These are phyloP conservation scores for Colletes collaris DNA, from an alignment of 2,888 invertebrate genomes.

Conservation along the genomic window DNA sequence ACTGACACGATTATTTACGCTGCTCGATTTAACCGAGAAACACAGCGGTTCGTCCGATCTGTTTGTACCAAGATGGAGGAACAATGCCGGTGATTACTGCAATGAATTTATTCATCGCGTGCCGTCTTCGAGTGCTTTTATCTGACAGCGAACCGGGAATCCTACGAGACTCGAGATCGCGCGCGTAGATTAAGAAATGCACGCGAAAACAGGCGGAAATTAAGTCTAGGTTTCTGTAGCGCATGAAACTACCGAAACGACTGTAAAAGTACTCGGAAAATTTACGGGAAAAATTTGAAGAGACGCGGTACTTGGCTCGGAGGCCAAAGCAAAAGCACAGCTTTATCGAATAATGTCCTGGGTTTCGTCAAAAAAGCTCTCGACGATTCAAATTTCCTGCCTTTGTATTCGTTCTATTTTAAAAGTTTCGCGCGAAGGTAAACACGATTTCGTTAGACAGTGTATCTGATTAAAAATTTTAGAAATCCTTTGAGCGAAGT, in stretches of 20 bases:
- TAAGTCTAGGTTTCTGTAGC: background rate
- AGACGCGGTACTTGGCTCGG: too few relatives aligned
- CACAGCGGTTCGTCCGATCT: conserved; percentile 18
- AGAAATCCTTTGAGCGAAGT: too few relatives aligned
- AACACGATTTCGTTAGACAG: too few relatives aligned
- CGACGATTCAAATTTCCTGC: too few relatives aligned
- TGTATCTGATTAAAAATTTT: too few relatives aligned
- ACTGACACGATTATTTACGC: conserved; percentile 26
- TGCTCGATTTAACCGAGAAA: background rate
- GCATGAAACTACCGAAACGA: background rate
- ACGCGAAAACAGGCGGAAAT: conserved; percentile 28
- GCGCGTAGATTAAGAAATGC: conserved; percentile 27
- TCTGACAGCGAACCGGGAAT: conserved; percentile 41
- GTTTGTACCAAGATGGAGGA: conserved; percentile 10
- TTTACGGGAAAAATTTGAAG: background rate
- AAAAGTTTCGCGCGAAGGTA: too few relatives aligned
- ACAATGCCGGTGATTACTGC: conserved; percentile 29
- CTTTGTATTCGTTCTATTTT: too few relatives aligned
- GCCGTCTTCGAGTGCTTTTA: conserved; percentile 32
- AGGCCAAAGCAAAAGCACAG: too few relatives aligned
- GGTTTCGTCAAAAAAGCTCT: too few relatives aligned
- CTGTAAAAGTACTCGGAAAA: background rate
- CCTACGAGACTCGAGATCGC: conserved; percentile 23
- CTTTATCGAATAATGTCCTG: too few relatives aligned
- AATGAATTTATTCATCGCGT: conserved; percentile 52